Evolutionary conservation across 2,888 invertebrate species (phyloP).

Genomic region (Gymnoscelis rufifasciata): DNA sequence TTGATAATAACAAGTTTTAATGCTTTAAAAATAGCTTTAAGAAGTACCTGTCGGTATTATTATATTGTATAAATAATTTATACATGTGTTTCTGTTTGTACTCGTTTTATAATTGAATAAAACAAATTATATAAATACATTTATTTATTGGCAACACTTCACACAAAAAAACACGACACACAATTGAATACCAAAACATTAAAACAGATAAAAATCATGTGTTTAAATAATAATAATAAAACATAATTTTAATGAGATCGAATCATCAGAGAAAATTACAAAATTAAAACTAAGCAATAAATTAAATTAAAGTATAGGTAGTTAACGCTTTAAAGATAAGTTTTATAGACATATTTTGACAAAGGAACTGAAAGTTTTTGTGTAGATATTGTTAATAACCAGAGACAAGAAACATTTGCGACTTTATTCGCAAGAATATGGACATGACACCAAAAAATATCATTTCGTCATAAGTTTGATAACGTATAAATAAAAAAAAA

Average conservation of each 20-base stretch:
- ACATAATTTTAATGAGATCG: slow-evolving; percentile 8
- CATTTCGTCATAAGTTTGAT: too few species aligned
- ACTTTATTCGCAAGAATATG: too few species aligned
- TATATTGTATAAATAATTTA: slow-evolving; percentile 32
- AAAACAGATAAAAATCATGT: too few species aligned
- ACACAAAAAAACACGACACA: slow-evolving; percentile 16
- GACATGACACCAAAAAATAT: too few species aligned
- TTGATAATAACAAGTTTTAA: too few species aligned
- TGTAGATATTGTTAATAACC: too few species aligned
- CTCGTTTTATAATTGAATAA: slow-evolving; percentile 14
- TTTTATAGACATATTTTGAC: too few species aligned
- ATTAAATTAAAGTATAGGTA: not conserved
- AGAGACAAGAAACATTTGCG: too few species aligned
- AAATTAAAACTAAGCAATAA: slow-evolving; percentile 3
- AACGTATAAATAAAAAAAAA: too few species aligned
- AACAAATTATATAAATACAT: slow-evolving; percentile 1
- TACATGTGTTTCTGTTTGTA: slow-evolving; percentile 30
- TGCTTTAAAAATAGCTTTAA: slow-evolving; percentile 46
- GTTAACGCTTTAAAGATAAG: too few species aligned
- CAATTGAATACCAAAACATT: not conserved
- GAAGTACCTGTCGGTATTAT: slow-evolving; percentile 57
- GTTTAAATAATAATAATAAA: slow-evolving; percentile 5
- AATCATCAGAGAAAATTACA: slow-evolving; percentile 1
- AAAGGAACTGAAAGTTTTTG: too few species aligned
- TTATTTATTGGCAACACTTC: slow-evolving; percentile 25